Conservation (phyloP, 2,888 invertebrate genomes). For the Metellina segmentata region DNA sequence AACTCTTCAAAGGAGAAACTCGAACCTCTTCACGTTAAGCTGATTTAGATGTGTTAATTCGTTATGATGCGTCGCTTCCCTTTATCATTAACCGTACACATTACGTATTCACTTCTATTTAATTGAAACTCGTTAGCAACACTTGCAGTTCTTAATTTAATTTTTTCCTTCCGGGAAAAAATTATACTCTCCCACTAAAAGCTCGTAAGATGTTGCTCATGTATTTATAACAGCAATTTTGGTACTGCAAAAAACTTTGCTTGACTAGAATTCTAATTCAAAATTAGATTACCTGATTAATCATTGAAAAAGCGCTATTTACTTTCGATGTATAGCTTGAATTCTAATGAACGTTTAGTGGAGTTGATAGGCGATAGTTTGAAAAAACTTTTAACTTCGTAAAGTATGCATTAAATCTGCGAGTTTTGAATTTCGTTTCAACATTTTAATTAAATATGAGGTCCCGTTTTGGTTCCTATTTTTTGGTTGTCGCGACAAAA, state of each 20-base stretch:
- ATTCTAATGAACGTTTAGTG: background rate
- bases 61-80: conserved; percentile 35
- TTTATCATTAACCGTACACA: conserved; percentile 40
- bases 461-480: too few species aligned
- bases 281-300: background rate
- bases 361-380: background rate
- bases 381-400: background rate
- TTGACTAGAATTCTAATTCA: background rate
- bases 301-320: background rate
- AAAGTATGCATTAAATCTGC: background rate
- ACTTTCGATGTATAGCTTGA: background rate
- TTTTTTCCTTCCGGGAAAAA: background rate
- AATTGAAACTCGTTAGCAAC: conserved; percentile 36
- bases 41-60: conserved; percentile 54
- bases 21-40: conserved; percentile 18
- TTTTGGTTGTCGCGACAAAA: too few species aligned
- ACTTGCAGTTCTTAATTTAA: background rate
- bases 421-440: background rate
- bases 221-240: background rate
- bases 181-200: background rate
- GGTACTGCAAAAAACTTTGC: background rate
- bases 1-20: background rate
- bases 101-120: conserved; percentile 35
- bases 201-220: background rate
- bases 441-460: too few species aligned